A percentile compares a stretch with the other conserved stretches of the same genome.
phyloP scores from a whole-genome alignment of 2,113 vertebrate species.

The Vidua macroura region DNA sequence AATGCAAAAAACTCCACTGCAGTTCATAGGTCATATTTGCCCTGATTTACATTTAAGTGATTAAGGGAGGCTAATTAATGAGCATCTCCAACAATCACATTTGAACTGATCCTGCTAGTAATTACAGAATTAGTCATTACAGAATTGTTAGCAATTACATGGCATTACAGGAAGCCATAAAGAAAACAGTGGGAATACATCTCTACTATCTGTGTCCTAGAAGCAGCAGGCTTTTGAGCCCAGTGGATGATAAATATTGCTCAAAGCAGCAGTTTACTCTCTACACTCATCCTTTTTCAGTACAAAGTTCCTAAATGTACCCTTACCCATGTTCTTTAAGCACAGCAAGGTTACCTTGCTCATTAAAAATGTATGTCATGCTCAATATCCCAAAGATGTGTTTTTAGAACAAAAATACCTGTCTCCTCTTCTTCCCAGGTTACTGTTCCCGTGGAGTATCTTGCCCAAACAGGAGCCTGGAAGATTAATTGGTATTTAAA shows the following conservation, averaged over 20 bases:
- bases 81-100: background rate
- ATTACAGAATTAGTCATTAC: background rate
- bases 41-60: background rate
- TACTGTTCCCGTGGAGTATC: background rate
- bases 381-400: background rate
- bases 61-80: background rate
- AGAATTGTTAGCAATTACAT: background rate
- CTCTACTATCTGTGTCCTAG: background rate
- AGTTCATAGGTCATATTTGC: background rate
- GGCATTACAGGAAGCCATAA: background rate
- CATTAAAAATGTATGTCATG: accelerated
- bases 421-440: background rate
- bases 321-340: background rate
- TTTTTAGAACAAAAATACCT: background rate
- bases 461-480: background rate
- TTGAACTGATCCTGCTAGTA: background rate
- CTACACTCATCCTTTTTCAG: background rate
- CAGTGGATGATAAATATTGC: background rate
- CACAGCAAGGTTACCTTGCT: background rate
- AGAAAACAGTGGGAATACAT: background rate
- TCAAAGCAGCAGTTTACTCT: background rate
- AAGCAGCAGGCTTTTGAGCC: background rate
- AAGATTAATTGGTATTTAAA: background rate
- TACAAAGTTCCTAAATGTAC: background rate
- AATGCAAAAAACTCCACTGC: background rate